Conservation (phyloP, 2,797 vertebrate species). For the Buphagus erythrorhynchus region DNA sequence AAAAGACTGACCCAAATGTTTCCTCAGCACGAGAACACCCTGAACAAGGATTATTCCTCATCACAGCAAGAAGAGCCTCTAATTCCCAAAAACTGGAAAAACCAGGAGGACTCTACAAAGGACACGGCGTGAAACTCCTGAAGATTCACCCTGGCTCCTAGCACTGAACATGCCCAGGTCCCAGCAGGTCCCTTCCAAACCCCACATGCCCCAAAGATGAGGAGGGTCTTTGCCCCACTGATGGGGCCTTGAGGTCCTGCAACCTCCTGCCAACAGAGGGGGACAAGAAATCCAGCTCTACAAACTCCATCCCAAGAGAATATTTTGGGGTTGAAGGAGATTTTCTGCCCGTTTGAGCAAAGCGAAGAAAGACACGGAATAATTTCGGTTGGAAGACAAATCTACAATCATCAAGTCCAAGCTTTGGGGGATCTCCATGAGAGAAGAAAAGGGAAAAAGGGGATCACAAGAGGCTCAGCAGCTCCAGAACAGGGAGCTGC, state of each 20-base stretch:
- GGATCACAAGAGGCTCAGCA: rapidly evolving
- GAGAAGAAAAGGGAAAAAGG: neutral
- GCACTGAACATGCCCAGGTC: neutral
- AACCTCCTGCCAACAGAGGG: slow-evolving; percentile 46
- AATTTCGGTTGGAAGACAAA: rapidly evolving
- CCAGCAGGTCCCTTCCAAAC: neutral
- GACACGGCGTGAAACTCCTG: neutral
- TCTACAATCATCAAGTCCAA: neutral
- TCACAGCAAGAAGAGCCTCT: neutral
- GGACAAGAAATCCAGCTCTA: neutral
- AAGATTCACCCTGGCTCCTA: neutral
- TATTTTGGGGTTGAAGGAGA: neutral
- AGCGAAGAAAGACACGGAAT: neutral
- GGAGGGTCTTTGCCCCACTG: neutral
- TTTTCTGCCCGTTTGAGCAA: neutral
- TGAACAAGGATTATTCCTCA: neutral
- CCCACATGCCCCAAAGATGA: neutral
- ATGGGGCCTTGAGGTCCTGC: neutral
- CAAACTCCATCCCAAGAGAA: rapidly evolving
- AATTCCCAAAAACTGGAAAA: neutral
- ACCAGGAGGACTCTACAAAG: slow-evolving; percentile 9
- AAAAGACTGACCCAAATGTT: neutral
- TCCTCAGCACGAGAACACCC: neutral
- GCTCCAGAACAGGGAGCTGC: neutral
- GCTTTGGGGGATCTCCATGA: neutral